These are phyloP conservation scores for Polylopha cassiicola DNA, from an alignment of 2,888 invertebrate species.

Conservation along the genomic window DNA sequence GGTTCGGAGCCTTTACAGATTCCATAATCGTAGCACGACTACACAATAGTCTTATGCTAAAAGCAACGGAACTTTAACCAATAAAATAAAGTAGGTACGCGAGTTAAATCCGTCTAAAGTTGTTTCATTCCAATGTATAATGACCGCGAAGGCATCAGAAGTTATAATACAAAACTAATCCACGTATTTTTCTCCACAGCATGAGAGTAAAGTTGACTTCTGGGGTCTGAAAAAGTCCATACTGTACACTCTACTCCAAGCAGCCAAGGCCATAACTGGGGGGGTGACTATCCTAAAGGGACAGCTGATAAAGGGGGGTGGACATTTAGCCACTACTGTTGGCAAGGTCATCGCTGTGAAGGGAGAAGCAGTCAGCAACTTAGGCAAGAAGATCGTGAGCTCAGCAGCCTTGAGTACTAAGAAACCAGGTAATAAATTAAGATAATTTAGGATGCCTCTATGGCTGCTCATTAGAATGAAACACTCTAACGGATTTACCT, in stretches of 20 bases:
- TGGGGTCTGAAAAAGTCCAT: constrained; percentile 90
- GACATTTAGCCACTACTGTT: constrained; percentile 69
- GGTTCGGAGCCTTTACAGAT: too few species aligned
- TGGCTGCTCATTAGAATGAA: too few species aligned
- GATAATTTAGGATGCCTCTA: too few species aligned
- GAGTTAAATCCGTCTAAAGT: too few species aligned
- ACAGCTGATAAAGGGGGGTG: constrained; percentile 90
- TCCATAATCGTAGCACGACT: too few species aligned
- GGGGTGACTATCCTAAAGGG: constrained; percentile 92
- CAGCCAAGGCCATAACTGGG: constrained; percentile 91
- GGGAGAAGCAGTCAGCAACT: constrained; percentile 87
- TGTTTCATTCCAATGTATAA: too few species aligned
- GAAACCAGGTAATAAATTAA: constrained; percentile 38
- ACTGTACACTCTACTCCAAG: constrained; percentile 88
- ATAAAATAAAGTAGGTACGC: too few species aligned
- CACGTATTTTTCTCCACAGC: constrained; percentile 26
- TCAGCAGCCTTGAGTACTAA: constrained; percentile 82
- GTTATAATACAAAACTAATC: neutral
- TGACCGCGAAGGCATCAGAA: too few species aligned
- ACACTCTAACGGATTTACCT: too few species aligned
- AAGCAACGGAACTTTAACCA: too few species aligned
- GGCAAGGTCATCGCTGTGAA: constrained; percentile 82
- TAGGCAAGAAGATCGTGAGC: constrained; percentile 87
- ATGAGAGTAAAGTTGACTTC: constrained; percentile 77
- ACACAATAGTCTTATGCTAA: too few species aligned